phyloP scores from a whole-genome alignment of 1,140 invertebrate genomes.

The Bombus cullumanus region DNA sequence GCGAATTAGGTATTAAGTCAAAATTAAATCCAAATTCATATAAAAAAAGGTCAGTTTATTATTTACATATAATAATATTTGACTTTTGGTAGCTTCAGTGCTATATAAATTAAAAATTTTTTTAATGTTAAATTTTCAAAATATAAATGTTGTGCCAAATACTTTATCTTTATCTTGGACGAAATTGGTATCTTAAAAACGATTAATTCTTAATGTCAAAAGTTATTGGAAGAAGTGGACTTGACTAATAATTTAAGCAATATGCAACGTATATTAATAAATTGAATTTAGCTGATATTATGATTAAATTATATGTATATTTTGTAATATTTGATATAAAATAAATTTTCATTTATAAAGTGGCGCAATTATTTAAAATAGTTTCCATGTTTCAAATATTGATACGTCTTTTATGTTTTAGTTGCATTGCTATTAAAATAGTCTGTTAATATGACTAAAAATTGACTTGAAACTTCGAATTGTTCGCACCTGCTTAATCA shows the following conservation, averaged over 20 bases:
- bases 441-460: background rate
- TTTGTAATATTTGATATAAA: background rate
- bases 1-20: background rate
- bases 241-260: background rate
- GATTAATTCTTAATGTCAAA: background rate
- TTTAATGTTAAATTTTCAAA: background rate
- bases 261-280: background rate
- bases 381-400: background rate
- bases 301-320: background rate
- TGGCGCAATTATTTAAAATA: background rate
- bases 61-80: background rate
- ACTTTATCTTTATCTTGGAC: too few relatives aligned
- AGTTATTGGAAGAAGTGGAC: too few relatives aligned
- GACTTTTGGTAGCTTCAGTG: background rate
- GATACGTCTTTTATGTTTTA: background rate
- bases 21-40: background rate
- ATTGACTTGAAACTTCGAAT: background rate
- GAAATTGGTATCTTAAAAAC: background rate
- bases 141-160: background rate
- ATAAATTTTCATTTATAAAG: background rate
- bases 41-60: background rate
- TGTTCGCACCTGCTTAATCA: constrained; percentile 7
- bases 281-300: background rate
- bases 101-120: background rate
- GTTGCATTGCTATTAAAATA: background rate